These are phyloP conservation scores for Stictonetta naevosa DNA, from an alignment of 2,113 vertebrate species.

Conservation along the genomic window DNA sequence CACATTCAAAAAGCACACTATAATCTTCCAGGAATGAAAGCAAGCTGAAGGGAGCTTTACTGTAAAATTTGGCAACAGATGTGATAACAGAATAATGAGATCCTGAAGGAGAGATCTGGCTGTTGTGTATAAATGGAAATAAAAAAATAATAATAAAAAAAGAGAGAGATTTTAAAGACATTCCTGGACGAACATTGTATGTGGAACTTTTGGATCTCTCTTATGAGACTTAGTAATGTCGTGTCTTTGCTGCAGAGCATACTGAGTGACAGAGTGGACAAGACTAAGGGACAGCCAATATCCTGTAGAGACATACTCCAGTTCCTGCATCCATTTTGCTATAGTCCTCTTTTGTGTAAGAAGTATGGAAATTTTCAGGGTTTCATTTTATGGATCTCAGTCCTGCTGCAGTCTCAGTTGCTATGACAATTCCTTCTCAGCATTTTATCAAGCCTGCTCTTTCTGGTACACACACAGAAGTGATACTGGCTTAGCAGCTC, in stretches of 20 bases:
- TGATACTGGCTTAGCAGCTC: neutral
- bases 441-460: neutral
- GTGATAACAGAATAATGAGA: neutral
- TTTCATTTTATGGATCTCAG: neutral
- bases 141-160: too few species aligned
- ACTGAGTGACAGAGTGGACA: neutral
- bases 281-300: neutral
- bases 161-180: neutral
- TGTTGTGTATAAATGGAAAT: neutral
- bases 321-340: neutral
- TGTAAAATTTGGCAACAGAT: neutral
- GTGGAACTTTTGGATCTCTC: neutral
- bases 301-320: neutral
- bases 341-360: neutral
- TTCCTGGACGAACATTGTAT: neutral
- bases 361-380: neutral
- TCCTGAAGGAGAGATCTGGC: neutral
- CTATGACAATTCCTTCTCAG: conserved; percentile 20
- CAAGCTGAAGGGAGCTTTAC: neutral
- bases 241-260: neutral
- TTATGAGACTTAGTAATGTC: neutral
- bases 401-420: conserved; percentile 23
- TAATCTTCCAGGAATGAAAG: neutral
- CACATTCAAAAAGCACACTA: neutral
- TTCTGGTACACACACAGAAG: neutral